Evolutionary conservation across 1,140 invertebrate genomes (phyloP).

Genomic region (Thaumatotibia leucotreta): DNA sequence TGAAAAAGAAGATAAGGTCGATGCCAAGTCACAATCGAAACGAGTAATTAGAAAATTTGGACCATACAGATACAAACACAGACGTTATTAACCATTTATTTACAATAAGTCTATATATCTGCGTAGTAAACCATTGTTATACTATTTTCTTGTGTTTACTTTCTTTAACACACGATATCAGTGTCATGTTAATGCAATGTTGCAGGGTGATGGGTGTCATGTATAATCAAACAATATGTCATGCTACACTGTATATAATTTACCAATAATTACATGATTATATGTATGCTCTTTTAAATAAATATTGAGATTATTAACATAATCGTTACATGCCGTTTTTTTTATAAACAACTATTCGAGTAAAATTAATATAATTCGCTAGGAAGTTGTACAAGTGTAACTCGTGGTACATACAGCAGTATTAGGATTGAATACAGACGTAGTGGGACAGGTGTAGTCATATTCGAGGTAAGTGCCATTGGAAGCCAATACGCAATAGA

Average conservation of each 20-base stretch:
- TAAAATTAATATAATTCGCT: neutral
- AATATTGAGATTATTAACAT: neutral
- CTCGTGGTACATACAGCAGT: constrained; percentile 22
- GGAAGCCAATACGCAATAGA: constrained; percentile 31
- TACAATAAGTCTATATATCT: neutral
- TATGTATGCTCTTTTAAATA: neutral
- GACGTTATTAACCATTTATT: neutral
- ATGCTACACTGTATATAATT: neutral
- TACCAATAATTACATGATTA: neutral
- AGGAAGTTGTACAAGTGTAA: constrained; percentile 21
- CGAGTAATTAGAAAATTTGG: neutral
- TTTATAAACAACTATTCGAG: neutral
- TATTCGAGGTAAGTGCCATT: constrained; percentile 33
- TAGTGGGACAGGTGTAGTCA: constrained; percentile 26
- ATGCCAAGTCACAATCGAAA: neutral
- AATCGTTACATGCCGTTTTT: neutral
- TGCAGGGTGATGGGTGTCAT: neutral
- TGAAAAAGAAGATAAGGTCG: neutral
- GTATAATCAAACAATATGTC: neutral
- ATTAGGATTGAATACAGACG: constrained; percentile 24
- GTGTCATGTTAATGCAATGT: neutral
- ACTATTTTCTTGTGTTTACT: neutral
- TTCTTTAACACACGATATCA: neutral
- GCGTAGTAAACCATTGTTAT: constrained; percentile 4
- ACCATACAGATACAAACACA: neutral